Evolutionary conservation across 2,888 invertebrate genomes (phyloP).

Genomic region (Sinopyrophorus schimmeli): DNA sequence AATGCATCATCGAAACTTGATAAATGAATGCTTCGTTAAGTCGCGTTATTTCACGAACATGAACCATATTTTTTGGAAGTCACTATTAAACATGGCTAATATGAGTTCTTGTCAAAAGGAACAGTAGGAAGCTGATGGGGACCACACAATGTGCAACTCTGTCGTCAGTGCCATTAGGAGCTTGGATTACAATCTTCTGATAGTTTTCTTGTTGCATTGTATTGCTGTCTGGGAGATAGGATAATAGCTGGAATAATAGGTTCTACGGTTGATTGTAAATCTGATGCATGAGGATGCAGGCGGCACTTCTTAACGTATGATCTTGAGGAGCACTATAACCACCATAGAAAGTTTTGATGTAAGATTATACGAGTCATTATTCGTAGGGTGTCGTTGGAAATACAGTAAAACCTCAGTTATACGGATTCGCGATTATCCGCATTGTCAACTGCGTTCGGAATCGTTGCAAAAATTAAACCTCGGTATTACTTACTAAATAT

Average conservation of each 20-base stretch:
- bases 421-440: no score
- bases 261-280: constrained; percentile 5
- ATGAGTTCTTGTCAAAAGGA: constrained; percentile 20
- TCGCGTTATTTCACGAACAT: background rate
- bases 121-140: constrained; percentile 5
- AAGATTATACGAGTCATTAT: no score
- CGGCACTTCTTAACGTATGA: no score
- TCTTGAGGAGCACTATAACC: no score
- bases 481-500: no score
- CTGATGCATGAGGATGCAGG: constrained; percentile 1
- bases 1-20: no score
- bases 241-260: constrained; percentile 29
- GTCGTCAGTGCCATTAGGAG: constrained; percentile 35
- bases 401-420: no score
- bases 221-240: constrained; percentile 24
- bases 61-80: constrained; percentile 9
- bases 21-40: no score
- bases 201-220: constrained; percentile 30
- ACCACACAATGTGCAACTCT: constrained; percentile 31
- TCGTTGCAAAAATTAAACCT: no score
- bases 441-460: no score
- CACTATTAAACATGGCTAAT: constrained; percentile 16
- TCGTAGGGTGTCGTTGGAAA: no score
- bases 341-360: no score
- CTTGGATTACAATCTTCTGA: constrained; percentile 33